phyloP scores from a whole-genome alignment of 2,113 vertebrate genomes.

The Edolisoma coerulescens region DNA sequence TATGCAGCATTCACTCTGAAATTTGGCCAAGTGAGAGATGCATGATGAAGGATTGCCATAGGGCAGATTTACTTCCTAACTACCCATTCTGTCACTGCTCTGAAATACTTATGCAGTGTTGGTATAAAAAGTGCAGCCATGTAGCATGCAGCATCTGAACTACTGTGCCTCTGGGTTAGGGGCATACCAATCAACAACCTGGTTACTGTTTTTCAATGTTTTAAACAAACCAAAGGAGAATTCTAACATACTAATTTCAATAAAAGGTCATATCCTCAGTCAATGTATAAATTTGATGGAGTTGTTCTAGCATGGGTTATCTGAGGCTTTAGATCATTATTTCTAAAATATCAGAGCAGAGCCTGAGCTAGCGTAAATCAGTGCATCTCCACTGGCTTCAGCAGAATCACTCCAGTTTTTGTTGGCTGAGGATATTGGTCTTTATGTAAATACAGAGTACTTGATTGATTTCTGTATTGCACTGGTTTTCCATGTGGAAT shows the following conservation, averaged over 20 bases:
- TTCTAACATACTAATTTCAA: not conserved
- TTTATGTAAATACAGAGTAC: not conserved
- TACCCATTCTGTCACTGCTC: not conserved
- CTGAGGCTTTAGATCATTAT: not conserved
- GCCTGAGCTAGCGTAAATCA: not conserved
- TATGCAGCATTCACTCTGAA: not conserved
- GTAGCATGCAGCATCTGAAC: not conserved
- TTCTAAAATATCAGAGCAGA: not conserved
- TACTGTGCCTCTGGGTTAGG: not conserved
- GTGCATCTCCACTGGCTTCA: not conserved
- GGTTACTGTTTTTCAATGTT: not conserved
- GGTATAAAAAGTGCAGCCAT: not conserved
- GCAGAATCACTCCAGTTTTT: not conserved
- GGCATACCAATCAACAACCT: not conserved
- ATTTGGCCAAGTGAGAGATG: not conserved
- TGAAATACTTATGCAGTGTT: not conserved
- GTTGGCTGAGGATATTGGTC: not conserved
- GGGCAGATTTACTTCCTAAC: not conserved
- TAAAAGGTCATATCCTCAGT: not conserved
- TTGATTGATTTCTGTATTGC: slow-evolving; percentile 6
- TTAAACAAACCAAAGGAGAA: not conserved
- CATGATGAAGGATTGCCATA: not conserved
- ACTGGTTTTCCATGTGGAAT: not conserved
- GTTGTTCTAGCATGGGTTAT: not conserved
- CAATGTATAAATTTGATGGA: not conserved